Evolutionary conservation across 2,797 vertebrate species (phyloP).

Genomic region (Xenentodon cancila): DNA sequence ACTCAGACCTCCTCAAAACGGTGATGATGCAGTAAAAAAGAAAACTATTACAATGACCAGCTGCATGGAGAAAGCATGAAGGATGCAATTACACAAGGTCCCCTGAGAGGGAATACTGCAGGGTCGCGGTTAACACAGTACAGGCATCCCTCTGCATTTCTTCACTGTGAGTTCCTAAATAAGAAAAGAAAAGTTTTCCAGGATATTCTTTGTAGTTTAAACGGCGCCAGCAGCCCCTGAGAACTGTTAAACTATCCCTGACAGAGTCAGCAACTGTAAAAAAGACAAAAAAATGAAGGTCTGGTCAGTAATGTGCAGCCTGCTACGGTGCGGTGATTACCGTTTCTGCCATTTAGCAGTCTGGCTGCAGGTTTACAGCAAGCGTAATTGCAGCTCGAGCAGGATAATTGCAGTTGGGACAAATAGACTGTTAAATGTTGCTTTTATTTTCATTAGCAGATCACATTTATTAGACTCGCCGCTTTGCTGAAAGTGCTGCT

Average conservation of each 20-base stretch:
- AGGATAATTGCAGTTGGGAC: slow-evolving; percentile 39
- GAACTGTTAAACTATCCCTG: not conserved
- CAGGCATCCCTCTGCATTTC: too few species aligned
- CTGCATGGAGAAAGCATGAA: too few species aligned
- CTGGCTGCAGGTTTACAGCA: slow-evolving; percentile 30
- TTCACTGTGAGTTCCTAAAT: too few species aligned
- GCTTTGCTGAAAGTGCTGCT: not conserved
- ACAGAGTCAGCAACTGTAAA: not conserved
- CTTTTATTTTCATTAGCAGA: slow-evolving; percentile 36
- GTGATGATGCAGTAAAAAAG: not conserved
- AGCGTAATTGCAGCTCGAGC: slow-evolving; percentile 32
- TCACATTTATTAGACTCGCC: slow-evolving; percentile 17
- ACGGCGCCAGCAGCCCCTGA: not conserved
- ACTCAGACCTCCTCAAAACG: not conserved
- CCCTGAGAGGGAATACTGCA: too few species aligned
- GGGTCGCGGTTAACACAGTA: too few species aligned
- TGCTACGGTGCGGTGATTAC: slow-evolving; percentile 15
- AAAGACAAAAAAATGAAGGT: not conserved
- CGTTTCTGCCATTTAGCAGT: too few species aligned
- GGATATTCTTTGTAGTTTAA: not conserved
- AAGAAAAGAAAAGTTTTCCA: too few species aligned
- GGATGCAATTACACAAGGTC: too few species aligned
- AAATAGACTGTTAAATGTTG: slow-evolving; percentile 29
- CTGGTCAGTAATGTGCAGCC: not conserved
- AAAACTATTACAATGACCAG: too few species aligned